Evolutionary conservation across 2,113 vertebrate species (phyloP), one percentile per base, ranked within the genome.

Genomic region (Nanorana parkeri): DNA sequence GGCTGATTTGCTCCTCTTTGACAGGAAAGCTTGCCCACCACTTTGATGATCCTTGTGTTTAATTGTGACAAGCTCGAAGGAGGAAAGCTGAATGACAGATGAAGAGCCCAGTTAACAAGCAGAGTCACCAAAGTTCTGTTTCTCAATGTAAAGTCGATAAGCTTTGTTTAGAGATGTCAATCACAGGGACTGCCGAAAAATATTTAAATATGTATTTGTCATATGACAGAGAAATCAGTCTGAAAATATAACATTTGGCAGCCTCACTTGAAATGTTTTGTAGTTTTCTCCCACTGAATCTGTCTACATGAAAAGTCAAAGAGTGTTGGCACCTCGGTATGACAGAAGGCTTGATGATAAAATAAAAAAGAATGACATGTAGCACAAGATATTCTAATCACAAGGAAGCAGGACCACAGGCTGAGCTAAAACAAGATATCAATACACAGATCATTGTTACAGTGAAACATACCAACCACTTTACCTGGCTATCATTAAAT

Each of bases 141-240:
- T 76, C 68, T 47, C 63, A 58, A 54, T 56, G 71, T 75, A 68
- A 73, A 63, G 63, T 68, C 55, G 52, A 76, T 68, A 67, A 76
- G 80, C 71, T 76, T 83, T 83, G 72, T 76, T 83, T 83, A 83
- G 66, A 60, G 72, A 83, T 83, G 80, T 76, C 71, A 75, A 76
- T 75, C 64, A 83, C 54, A 29, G 13, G 36, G 72, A 67, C 60
- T 65, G 63, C 68, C 71, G 60, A 24, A 76, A 83, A 83, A 76
- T 68, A 83, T 75, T 80, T 79, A 79, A 67, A 79, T 68, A 79
- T 79, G 77, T 79, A 69, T 80, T 83, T 83, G 80, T 72, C 72
- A 76, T 60, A 24, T 67, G 69, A 54, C 60, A 66, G 21, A 75
- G 26, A 83, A 76, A 83, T 68, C 80, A 83, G 80, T 75, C 28